Percentiles rank a stretch among this genome's conserved stretches.
phyloP scores from a whole-genome alignment of 2,888 invertebrate species.

The Barypeithes pellucidus region DNA sequence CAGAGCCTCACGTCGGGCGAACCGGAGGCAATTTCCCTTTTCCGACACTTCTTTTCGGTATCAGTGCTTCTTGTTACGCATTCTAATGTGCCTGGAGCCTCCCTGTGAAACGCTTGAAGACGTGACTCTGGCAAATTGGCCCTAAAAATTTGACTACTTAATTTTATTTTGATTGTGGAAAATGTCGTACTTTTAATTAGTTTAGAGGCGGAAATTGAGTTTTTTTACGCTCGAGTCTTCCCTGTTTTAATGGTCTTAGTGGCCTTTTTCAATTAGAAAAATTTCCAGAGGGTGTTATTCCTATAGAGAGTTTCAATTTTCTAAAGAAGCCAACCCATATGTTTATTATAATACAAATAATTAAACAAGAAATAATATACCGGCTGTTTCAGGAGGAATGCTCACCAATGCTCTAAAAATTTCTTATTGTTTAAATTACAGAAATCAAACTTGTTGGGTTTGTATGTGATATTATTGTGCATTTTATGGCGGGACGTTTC shows the following conservation, averaged over 20 bases:
- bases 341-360: too few relatives aligned
- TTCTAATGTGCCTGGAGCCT: slow-evolving; percentile 60
- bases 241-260: slow-evolving; percentile 38
- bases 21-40: slow-evolving; percentile 59
- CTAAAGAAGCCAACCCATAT: too few relatives aligned
- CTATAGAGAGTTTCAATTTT: neutral
- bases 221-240: slow-evolving; percentile 54
- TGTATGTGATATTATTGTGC: too few relatives aligned
- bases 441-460: too few relatives aligned
- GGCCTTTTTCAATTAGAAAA: slow-evolving; percentile 38
- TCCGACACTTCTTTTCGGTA: slow-evolving; percentile 60
- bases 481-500: too few relatives aligned
- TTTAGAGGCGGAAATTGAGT: slow-evolving; percentile 53
- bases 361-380: too few relatives aligned
- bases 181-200: slow-evolving; percentile 62
- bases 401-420: too few relatives aligned
- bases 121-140: slow-evolving; percentile 63
- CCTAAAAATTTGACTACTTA: slow-evolving; percentile 62
- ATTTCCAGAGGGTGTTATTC: neutral
- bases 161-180: slow-evolving; percentile 64
- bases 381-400: too few relatives aligned
- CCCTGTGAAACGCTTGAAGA: slow-evolving; percentile 55
- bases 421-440: too few relatives aligned
- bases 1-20: slow-evolving; percentile 35
- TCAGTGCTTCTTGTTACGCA: slow-evolving; percentile 63